Evolutionary conservation across 1,140 invertebrate genomes (phyloP), one percentile per base, ranked within the genome.

Genomic region (Danaus plexippus): DNA sequence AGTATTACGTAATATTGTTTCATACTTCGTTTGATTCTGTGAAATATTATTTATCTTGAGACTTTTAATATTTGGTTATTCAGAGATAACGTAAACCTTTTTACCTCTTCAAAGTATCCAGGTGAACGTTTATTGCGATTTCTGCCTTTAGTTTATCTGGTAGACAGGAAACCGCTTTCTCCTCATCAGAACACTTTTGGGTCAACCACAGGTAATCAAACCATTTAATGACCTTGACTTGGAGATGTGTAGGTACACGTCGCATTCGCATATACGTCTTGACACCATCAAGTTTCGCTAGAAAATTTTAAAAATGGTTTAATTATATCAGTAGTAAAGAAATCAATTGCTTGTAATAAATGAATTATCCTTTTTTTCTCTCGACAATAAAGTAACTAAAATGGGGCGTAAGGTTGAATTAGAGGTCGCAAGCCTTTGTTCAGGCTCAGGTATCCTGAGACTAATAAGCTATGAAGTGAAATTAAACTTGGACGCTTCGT

Each of bases 151-250:
- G 90, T 88, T 98, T 98, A 88, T 99, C 97, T 71, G 96, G 96
- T 73, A 98, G 91, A 89, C 96, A 97, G 71, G 94, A 95, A 59
- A 98, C 95, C 49, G 96, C 95, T 85, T 94, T 95, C 82, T 99
- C 97, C 83, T 99, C 97, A 82, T 99, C 97, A 0, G 96, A 97
- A 78, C 96, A 98, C 87, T 98, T 99, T 89, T 99, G 97, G 58
- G 96, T 98, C 61, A 98, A 91, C 97, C 98, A 99, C 61, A 99
- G 90, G 84, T 99, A 99, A 89, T 99, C 97, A 85, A 99, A 99
- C 97, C 97, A 99, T 84, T 97, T 97, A 85, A 99, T 99, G 50
- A 99, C 98, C 87, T 98, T 98, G 67, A 97, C 95, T 88, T 99
- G 97, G 45, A 99, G 90, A 87, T 97, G 95, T 67, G 94, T 94